Conservation (phyloP, 2,113 vertebrate genomes). For the Tauraco erythrolophus region DNA sequence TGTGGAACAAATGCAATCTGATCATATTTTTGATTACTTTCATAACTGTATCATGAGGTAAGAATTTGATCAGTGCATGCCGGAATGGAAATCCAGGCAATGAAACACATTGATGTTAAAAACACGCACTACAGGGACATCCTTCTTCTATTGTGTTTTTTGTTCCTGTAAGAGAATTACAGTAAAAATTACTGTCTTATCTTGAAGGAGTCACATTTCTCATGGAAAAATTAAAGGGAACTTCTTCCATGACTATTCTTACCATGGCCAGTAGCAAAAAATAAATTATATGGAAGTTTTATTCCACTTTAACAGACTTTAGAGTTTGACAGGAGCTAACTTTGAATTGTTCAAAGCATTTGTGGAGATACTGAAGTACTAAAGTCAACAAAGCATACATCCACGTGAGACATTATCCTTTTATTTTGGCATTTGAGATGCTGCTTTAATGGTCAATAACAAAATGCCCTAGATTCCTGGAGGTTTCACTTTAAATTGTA, state of each 20-base stretch:
- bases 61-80: conserved; percentile 20
- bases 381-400: background rate
- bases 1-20: conserved; percentile 51
- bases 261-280: background rate
- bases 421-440: background rate
- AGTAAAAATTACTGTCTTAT: conserved; percentile 32
- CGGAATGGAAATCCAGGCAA: conserved; percentile 31
- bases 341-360: background rate
- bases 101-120: conserved; percentile 44
- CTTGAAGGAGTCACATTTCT: conserved; percentile 37
- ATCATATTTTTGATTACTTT: conserved; percentile 48
- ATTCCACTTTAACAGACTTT: background rate
- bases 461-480: background rate
- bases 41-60: conserved; percentile 38
- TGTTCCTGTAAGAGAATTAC: conserved; percentile 36
- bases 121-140: conserved; percentile 9
- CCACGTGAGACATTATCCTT: background rate
- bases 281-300: background rate
- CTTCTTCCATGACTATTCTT: background rate
- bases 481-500: background rate
- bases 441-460: background rate
- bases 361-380: background rate
- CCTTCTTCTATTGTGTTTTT: background rate
- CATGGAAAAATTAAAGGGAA: conserved; percentile 1
- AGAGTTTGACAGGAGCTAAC: background rate